Evolutionary conservation across 2,113 vertebrate species (phyloP).

Genomic region (Lipophrys pholis): DNA sequence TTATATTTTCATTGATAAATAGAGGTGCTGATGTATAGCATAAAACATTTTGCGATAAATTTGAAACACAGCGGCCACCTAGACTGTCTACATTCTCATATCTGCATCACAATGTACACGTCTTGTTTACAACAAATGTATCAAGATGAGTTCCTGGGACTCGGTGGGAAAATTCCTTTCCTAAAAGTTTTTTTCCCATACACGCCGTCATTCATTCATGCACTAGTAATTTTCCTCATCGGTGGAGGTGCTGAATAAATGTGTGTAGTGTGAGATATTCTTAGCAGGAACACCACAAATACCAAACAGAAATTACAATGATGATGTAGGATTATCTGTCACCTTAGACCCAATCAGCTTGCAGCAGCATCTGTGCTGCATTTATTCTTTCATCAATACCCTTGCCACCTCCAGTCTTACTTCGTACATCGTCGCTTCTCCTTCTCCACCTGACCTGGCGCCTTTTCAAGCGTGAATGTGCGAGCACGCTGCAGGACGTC

Average conservation of each 20-base stretch:
- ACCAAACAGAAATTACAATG: slow-evolving; percentile 45
- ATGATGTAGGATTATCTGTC: slow-evolving; percentile 22
- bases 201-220: slow-evolving; percentile 33
- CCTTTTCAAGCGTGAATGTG: slow-evolving; percentile 12
- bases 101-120: not conserved
- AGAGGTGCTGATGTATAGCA: too few species aligned
- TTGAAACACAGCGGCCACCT: not conserved
- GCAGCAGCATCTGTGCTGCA: slow-evolving; percentile 32
- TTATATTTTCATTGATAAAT: too few species aligned
- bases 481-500: not conserved
- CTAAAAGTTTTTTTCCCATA: slow-evolving; percentile 11
- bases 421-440: slow-evolving; percentile 21
- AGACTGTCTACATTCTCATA: not conserved
- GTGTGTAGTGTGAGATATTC: slow-evolving; percentile 35
- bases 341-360: slow-evolving; percentile 25
- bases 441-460: slow-evolving; percentile 2
- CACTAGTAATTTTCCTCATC: slow-evolving; percentile 54
- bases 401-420: slow-evolving; percentile 14
- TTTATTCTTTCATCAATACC: slow-evolving; percentile 23
- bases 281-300: slow-evolving; percentile 30
- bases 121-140: not conserved
- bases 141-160: not conserved
- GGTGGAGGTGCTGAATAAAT: slow-evolving; percentile 47
- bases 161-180: not conserved
- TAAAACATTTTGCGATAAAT: too few species aligned